Evolutionary conservation across 2,888 invertebrate genomes (phyloP).

Genomic region (Apodemia duryi): DNA sequence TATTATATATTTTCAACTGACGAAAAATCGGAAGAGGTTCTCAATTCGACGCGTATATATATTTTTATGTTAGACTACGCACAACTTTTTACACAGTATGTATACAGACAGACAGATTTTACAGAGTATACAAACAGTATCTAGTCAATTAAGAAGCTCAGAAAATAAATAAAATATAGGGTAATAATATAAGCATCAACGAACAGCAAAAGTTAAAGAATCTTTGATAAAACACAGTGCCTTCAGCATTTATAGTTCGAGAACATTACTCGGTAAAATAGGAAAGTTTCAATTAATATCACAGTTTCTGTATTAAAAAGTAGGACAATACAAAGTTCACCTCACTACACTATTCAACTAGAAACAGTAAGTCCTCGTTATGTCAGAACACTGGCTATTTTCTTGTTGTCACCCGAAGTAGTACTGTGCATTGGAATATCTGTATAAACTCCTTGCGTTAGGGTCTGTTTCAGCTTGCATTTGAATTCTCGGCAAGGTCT

Average conservation of each 20-base stretch:
- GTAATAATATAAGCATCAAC: not conserved
- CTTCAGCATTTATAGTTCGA: conserved; percentile 52
- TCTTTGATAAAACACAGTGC: conserved; percentile 35
- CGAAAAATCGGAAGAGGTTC: no score
- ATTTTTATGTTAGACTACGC: no score
- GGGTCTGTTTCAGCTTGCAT: conserved; percentile 73
- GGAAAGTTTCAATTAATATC: conserved; percentile 76
- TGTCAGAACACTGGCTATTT: conserved; percentile 71
- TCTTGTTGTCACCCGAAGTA: conserved; percentile 89
- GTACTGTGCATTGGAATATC: conserved; percentile 83
- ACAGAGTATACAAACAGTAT: not conserved
- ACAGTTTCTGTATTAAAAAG: conserved; percentile 76
- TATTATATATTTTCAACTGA: no score
- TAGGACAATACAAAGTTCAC: conserved; percentile 68
- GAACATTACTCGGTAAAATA: conserved; percentile 55
- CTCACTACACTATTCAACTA: conserved; percentile 67
- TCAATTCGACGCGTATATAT: no score
- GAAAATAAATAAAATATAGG: not conserved
- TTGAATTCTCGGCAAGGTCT: conserved; percentile 67
- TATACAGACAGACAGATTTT: no score
- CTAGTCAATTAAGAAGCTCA: not conserved
- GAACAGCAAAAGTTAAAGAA: conserved; percentile 16
- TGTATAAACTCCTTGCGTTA: conserved; percentile 81
- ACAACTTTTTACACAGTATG: no score
- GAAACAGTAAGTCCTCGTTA: conserved; percentile 80